Base-by-base conservation (phyloP, 1,140 invertebrate genomes). In the Bactericera cockerelli region DNA sequence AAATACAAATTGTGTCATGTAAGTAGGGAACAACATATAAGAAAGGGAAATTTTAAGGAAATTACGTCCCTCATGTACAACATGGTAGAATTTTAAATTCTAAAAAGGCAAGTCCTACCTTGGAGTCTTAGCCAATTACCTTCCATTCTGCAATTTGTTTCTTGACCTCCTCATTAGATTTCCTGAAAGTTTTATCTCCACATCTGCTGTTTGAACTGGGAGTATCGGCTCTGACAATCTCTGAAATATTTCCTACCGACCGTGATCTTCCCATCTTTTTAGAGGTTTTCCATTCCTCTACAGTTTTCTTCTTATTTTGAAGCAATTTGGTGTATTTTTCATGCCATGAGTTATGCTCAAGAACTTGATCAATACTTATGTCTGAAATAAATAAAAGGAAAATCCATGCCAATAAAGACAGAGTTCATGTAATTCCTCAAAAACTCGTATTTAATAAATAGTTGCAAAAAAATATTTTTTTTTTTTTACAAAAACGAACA, bases 301-400 rank as follows among this genome's bases (percentile, higher is more conserved):
- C 22, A 49, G 42, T 22, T 4, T 49, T 6, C 19, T 49, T 49
- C 22, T 49, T 49, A 16, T 22, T n/a, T 49, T 16, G n/a, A 19
- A 49, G 22, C n/a, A 49, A n/a, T 49, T 49, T 22, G n/a, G 22
- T 49, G 22, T 49, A 49, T 49, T 49, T 49, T 16, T 49, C 42
- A 22, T 49, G 19, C 42, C 42, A 49, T 8, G 4, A 6, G 42
- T 49, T 16, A 49, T 49, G 42, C 19, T 49, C 42, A 6, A 22
- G n/a, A 6, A 49, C n/a, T 16, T 49, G n/a, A 19, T 16, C 22
- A 49, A 49, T n/a, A 22, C 42, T 49, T 6, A 49, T 49, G 22
- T 49, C 42, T 49, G 42, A 49, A 49, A 22, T 49, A 31, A 6
- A 31, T 13, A 31, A 31, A 13, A 31, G 28, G 28, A n/a, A n/a